phyloP scores from a whole-genome alignment of 2,888 invertebrate species.

The Drosophila antonietae region DNA sequence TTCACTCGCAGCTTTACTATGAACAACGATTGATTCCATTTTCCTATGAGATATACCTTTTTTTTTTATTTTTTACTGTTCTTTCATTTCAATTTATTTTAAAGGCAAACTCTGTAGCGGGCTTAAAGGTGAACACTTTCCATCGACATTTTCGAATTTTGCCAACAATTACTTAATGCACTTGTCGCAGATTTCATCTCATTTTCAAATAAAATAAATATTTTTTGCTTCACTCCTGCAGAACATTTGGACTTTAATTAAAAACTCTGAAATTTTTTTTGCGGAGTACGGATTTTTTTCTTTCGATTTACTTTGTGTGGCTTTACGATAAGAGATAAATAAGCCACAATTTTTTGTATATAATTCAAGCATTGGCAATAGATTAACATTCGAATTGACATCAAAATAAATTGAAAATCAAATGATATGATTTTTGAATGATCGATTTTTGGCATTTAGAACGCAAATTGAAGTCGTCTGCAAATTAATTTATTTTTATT shows the following conservation, averaged over 20 bases:
- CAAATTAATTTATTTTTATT: not conserved
- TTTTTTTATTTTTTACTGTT: slow-evolving; percentile 1
- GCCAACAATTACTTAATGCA: slow-evolving; percentile 35
- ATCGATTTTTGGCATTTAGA: not conserved
- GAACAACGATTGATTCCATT: slow-evolving; percentile 58
- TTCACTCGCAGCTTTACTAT: slow-evolving; percentile 41
- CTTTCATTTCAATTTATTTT: slow-evolving; percentile 22
- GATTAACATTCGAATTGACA: not conserved
- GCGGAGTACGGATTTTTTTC: not conserved
- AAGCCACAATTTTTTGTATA: not conserved
- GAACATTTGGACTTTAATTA: not conserved
- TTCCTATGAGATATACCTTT: slow-evolving; percentile 31
- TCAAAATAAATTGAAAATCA: not conserved
- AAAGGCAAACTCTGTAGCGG: slow-evolving; percentile 1
- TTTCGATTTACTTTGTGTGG: not conserved
- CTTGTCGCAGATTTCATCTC: slow-evolving; percentile 5
- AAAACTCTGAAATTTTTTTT: not conserved
- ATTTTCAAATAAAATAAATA: not conserved
- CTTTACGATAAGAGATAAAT: not conserved
- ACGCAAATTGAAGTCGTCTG: not conserved
- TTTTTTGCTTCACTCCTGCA: not conserved
- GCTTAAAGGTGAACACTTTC: slow-evolving; percentile 10
- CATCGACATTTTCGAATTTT: slow-evolving; percentile 3
- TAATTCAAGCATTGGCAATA: not conserved
- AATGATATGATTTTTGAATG: not conserved